Percentiles rank a stretch among this genome's conserved stretches.
These are phyloP conservation scores for Agrilus planipennis DNA, from an alignment of 1,140 invertebrate genomes.

Conservation along the genomic window DNA sequence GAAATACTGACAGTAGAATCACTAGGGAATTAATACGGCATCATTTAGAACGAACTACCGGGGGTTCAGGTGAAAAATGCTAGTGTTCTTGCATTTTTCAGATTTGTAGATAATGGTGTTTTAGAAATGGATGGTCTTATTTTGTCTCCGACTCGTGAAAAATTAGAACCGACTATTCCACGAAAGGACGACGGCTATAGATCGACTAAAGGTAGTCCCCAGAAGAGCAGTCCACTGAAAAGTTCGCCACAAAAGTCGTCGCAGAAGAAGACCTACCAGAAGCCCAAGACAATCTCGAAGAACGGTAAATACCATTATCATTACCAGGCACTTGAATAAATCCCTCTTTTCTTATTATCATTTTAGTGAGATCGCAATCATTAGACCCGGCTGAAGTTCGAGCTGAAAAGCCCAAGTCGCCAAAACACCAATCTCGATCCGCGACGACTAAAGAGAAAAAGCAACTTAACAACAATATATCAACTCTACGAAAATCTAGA, in stretches of 20 bases:
- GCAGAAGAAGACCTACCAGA: conserved; percentile 19
- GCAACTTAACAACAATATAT: conserved; percentile 32
- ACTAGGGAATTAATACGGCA: conserved; percentile 48
- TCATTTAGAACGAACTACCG: conserved; percentile 58
- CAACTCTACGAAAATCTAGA: conserved; percentile 42
- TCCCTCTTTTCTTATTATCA: conserved; percentile 1
- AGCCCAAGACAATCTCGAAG: conserved; percentile 14
- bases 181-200: conserved; percentile 48
- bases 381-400: conserved; percentile 43
- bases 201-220: conserved; percentile 50
- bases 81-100: not conserved
- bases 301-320: conserved; percentile 11
- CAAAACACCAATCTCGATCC: conserved; percentile 58
- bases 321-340: not conserved
- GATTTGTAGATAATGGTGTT: conserved; percentile 11
- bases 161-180: conserved; percentile 55
- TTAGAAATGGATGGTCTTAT: conserved; percentile 34
- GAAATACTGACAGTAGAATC: conserved; percentile 35
- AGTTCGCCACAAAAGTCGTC: conserved; percentile 22
- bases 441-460: conserved; percentile 42
- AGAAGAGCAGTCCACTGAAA: conserved; percentile 41
- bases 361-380: conserved; percentile 54
- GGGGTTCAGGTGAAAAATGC: conserved; percentile 38
- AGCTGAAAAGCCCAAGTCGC: conserved; percentile 52
- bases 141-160: conserved; percentile 57